Conservation (phyloP, 2,797 vertebrate species). For the Margarornis squamiger region DNA sequence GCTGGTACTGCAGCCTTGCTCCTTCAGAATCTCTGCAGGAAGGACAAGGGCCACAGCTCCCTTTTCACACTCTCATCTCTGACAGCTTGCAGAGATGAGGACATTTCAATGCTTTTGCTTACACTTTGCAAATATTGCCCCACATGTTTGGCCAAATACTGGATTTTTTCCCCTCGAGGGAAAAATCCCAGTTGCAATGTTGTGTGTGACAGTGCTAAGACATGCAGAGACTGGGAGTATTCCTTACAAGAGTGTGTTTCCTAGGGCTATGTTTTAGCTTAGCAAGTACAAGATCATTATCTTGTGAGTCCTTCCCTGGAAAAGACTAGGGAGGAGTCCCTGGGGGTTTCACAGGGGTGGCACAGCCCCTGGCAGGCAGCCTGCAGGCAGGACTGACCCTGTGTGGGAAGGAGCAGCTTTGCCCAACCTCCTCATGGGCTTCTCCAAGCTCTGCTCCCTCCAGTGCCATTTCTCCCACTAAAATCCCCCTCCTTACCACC, state of each 20-base stretch:
- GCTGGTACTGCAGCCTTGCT: neutral
- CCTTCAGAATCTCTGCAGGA: neutral
- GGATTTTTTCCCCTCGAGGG: neutral
- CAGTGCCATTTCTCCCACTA: neutral
- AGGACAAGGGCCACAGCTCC: neutral
- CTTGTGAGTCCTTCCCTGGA: neutral
- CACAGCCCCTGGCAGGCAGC: neutral
- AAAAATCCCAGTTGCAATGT: neutral
- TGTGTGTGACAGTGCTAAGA: neutral
- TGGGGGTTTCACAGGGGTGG: neutral
- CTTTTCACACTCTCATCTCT: neutral
- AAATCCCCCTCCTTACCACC: neutral
- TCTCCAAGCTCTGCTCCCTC: neutral
- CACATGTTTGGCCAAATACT: neutral
- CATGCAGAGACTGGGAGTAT: neutral
- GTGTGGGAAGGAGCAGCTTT: neutral
- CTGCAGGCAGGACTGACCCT: neutral
- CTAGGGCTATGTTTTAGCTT: neutral
- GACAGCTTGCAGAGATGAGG: neutral
- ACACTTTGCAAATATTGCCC: neutral
- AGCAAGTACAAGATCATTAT: neutral
- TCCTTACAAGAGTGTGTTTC: neutral
- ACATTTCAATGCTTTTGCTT: neutral
- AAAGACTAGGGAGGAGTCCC: neutral
- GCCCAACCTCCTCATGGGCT: neutral